phyloP scores from a whole-genome alignment of 2,113 vertebrate species.

The Antidorcas marsupialis region DNA sequence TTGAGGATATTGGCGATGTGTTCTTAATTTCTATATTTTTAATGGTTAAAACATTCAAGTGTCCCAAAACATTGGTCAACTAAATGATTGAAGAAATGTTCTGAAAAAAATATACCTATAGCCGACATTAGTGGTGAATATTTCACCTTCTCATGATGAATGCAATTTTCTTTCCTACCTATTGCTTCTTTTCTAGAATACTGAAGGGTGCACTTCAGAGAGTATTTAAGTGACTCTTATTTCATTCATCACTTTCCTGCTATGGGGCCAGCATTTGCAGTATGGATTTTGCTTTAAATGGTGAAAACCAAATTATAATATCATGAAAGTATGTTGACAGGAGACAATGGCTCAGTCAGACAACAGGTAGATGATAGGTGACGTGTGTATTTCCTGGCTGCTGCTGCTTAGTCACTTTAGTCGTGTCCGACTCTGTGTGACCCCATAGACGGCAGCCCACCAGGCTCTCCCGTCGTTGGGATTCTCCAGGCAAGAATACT shows the following conservation, averaged over 20 bases:
- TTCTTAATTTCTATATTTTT: not conserved
- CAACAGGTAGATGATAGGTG: not conserved
- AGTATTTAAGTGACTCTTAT: not conserved
- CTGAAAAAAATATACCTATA: not conserved
- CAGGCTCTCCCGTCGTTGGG: too few relatives aligned
- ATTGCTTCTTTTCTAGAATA: not conserved
- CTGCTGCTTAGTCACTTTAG: too few relatives aligned
- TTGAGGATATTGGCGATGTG: not conserved
- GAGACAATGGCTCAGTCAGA: not conserved
- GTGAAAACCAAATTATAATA: not conserved
- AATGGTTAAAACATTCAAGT: not conserved
- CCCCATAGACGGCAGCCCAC: too few relatives aligned
- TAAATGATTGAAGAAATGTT: not conserved
- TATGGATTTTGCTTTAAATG: not conserved
- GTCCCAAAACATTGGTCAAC: not conserved
- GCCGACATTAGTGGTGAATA: not conserved
- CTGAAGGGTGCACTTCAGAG: not conserved
- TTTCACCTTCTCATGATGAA: not conserved
- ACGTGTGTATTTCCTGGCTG: not conserved
- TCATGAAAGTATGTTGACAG: not conserved
- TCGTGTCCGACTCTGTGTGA: too few relatives aligned
- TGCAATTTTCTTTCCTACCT: not conserved
- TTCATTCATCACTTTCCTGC: not conserved
- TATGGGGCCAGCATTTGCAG: not conserved
- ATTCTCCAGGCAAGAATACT: too few relatives aligned